phyloP scores from a whole-genome alignment of 2,888 invertebrate species.

The Epinotia bilunana region DNA sequence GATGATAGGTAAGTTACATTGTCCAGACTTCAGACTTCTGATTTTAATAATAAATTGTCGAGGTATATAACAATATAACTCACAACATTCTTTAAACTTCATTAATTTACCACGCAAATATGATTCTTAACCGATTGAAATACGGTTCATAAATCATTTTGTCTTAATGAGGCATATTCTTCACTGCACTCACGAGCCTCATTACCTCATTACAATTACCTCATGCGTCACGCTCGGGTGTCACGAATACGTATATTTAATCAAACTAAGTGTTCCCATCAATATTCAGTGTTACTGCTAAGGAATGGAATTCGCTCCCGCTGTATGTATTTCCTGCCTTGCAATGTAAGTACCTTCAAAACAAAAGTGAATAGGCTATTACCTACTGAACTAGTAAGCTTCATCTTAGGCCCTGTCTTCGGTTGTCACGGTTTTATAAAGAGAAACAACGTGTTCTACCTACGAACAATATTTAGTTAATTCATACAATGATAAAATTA shows the following conservation, averaged over 20 bases:
- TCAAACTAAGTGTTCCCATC: conserved; percentile 21
- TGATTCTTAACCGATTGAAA: neutral
- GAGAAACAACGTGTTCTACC: too few relatives aligned
- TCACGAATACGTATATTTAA: conserved; percentile 40
- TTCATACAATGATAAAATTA: too few relatives aligned
- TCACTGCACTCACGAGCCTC: conserved; percentile 17
- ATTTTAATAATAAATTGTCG: neutral
- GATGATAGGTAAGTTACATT: neutral
- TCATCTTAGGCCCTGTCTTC: too few relatives aligned
- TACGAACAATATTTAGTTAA: too few relatives aligned
- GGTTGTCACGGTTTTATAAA: too few relatives aligned
- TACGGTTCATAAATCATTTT: neutral
- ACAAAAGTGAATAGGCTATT: too few relatives aligned
- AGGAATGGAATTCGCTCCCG: too few relatives aligned
- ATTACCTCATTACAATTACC: neutral
- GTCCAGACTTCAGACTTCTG: neutral
- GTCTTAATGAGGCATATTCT: neutral
- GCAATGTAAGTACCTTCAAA: too few relatives aligned
- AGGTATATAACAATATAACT: neutral
- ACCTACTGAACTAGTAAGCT: too few relatives aligned
- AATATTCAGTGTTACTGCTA: conserved; percentile 24
- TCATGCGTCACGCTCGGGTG: conserved; percentile 20
- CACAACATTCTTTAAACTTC: neutral
- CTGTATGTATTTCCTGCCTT: too few relatives aligned
- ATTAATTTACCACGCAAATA: neutral